Conservation (phyloP, 1,140 invertebrate genomes). For the Drosophila quadrilineata region DNA sequence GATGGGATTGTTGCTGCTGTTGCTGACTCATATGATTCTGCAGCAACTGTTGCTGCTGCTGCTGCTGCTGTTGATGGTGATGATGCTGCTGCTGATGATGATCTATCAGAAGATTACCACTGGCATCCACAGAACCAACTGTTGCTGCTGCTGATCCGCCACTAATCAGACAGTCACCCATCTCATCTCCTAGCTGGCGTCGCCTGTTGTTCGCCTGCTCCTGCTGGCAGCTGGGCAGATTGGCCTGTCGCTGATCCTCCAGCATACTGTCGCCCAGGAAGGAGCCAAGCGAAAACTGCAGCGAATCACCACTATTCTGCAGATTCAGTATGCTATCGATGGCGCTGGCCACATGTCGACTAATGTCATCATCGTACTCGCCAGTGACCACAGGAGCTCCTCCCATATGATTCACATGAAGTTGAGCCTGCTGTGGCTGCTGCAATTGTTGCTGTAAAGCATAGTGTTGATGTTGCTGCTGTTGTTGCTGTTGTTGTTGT, state of each 20-base stretch:
- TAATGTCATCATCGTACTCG: slow-evolving; percentile 85
- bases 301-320: slow-evolving; percentile 82
- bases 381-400: slow-evolving; percentile 42
- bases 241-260: slow-evolving; percentile 66
- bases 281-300: slow-evolving; percentile 77
- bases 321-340: slow-evolving; percentile 90
- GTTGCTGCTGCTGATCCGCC: slow-evolving; percentile 51
- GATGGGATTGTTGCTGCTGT: slow-evolving; percentile 38
- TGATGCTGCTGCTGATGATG: slow-evolving; percentile 63
- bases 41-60: slow-evolving; percentile 53
- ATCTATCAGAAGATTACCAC: slow-evolving; percentile 49
- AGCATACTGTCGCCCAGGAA: slow-evolving; percentile 75
- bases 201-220: slow-evolving; percentile 51
- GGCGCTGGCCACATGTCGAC: slow-evolving; percentile 89
- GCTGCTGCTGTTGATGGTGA: slow-evolving; percentile 46
- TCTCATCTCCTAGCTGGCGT: slow-evolving; percentile 70
- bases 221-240: slow-evolving; percentile 66
- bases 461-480: slow-evolving; percentile 52
- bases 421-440: slow-evolving; percentile 69
- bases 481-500: slow-evolving; percentile 49
- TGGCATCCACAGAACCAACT: slow-evolving; percentile 46
- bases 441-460: slow-evolving; percentile 61
- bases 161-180: slow-evolving; percentile 79
- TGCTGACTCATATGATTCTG: slow-evolving; percentile 42
- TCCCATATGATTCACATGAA: slow-evolving; percentile 56